phyloP scores from a whole-genome alignment of 2,113 vertebrate species.

The Budorcas taxicolor region DNA sequence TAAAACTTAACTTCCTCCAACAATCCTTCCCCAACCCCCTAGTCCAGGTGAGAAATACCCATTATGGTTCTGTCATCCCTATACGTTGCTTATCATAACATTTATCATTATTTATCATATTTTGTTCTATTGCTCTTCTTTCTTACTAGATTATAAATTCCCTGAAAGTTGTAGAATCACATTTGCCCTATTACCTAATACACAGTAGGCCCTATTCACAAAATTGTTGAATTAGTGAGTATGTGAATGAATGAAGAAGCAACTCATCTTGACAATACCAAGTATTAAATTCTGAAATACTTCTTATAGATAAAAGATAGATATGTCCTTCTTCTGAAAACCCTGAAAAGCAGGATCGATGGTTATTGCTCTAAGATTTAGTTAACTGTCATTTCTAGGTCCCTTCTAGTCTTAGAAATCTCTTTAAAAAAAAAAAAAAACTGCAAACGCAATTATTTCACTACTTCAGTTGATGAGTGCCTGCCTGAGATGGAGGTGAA shows the following conservation, averaged over 20 bases:
- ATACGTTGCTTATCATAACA: neutral
- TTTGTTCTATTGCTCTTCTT: neutral
- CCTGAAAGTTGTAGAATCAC: neutral
- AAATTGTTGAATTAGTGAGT: neutral
- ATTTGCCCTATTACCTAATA: neutral
- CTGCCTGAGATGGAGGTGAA: neutral
- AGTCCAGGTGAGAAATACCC: neutral
- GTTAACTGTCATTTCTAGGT: neutral
- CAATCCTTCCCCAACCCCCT: neutral
- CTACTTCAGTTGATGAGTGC: neutral
- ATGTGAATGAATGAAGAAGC: neutral
- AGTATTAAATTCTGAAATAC: neutral
- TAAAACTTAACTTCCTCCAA: neutral
- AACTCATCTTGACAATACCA: neutral
- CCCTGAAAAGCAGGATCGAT: neutral
- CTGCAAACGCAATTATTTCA: neutral
- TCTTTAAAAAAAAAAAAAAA: neutral
- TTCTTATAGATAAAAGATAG: neutral
- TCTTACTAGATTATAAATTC: neutral
- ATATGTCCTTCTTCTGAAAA: conserved; percentile 3
- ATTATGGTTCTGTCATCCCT: neutral
- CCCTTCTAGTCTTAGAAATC: neutral
- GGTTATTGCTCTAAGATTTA: neutral
- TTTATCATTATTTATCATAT: neutral
- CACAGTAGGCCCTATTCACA: neutral